Percentiles rank a stretch among this genome's conserved stretches.
phyloP scores from a whole-genome alignment of 2,797 vertebrate species.

The Sebastes baramenuke region DNA sequence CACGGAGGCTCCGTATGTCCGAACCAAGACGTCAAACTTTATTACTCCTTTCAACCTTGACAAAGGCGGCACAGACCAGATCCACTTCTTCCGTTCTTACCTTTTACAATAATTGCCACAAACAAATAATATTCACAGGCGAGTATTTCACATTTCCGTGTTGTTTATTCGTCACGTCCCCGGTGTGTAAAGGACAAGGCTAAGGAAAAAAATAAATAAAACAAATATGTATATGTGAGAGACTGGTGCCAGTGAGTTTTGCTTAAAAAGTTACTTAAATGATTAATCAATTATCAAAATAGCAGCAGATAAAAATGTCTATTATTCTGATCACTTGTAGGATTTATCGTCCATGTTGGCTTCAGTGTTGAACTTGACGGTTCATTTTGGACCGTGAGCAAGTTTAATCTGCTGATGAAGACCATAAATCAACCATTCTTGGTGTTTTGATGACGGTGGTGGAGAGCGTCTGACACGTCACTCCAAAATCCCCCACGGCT shows the following conservation, averaged over 20 bases:
- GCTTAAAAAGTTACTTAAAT: not conserved
- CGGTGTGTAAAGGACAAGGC: not conserved
- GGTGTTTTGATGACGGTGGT: not conserved
- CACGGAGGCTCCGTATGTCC: too few species aligned
- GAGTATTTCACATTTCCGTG: not conserved
- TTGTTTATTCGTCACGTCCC: not conserved
- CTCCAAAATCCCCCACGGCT: not conserved
- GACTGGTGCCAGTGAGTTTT: not conserved
- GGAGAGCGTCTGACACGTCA: not conserved
- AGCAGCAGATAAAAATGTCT: not conserved
- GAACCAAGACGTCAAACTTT: too few species aligned
- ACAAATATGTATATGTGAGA: not conserved
- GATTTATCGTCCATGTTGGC: not conserved
- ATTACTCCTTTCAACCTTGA: too few species aligned
- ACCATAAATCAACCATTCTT: too few species aligned
- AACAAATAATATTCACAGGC: not conserved
- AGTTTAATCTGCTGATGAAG: not conserved
- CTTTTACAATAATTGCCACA: accelerated
- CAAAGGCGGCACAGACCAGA: too few species aligned
- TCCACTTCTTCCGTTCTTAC: too few species aligned
- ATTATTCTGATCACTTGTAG: not conserved
- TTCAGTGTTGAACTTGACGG: not conserved
- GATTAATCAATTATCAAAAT: not conserved
- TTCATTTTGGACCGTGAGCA: not conserved
- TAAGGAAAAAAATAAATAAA: not conserved